Evolutionary conservation across 2,888 invertebrate species (phyloP), one percentile per base, ranked within the genome.

Genomic region (Marasmarcha lunaedactyla): DNA sequence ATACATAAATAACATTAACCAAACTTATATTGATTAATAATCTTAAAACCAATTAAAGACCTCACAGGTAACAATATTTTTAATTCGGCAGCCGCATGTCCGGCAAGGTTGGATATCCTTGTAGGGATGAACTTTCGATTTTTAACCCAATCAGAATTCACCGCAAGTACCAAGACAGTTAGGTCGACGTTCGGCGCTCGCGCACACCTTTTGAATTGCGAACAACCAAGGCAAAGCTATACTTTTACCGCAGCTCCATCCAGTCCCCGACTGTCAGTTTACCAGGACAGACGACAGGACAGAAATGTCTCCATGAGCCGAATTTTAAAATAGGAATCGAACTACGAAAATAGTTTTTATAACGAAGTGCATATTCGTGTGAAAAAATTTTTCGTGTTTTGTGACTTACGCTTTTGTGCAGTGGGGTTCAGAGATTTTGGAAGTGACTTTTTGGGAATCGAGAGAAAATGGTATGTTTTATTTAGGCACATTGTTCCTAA

Each of bases 221-320:
- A 72, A 71, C 54, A 58, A 58, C 63, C 61, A 52, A 57, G 60
- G 59, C 59, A 46, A 49, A 52, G 52, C 46, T 52, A 49, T 45
- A 66, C 70, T 74, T 74, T 72, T 66, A 63, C 64, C 44, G 54
- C 49, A 51, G 44, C 57, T 57, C 59, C 63, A 77, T n/a, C n/a
- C n/a, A 83, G 81, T 83, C 77, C 73, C 69, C 69, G 62, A 70
- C 72, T 71, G 79, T 77, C 79, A 72, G 57, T 67, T 70, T 53
- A 51, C 45, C 52, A 55, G 55, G 70, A 69, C 74, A 74, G 79
- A 71, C 81, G 72, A 63, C 54, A 64, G 69, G 76, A 70, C 72
- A 57, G 63, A 55, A 50, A 66, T 71, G 57, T 48, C 54, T 52
- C 46, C 20, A 20, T 20, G 7, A 20, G 7, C 7, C 30, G n/a